Evolutionary conservation across 2,888 invertebrate species (phyloP).

Genomic region (Diloba caeruleocephala): DNA sequence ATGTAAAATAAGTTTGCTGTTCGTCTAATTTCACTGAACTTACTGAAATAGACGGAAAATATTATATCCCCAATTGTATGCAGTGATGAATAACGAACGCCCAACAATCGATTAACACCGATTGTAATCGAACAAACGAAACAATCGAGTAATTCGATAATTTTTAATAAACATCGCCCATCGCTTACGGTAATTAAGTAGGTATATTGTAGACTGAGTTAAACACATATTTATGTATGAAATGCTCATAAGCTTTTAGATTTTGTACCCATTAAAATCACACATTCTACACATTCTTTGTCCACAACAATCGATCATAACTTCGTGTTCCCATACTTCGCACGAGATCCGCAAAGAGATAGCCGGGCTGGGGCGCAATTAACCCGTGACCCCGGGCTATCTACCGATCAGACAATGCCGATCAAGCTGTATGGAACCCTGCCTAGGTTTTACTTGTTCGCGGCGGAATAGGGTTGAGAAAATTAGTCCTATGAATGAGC

Average conservation of each 20-base stretch:
- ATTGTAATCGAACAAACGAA: no score
- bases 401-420: slow-evolving; percentile 41
- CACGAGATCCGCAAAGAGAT: slow-evolving; percentile 30
- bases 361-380: slow-evolving; percentile 46
- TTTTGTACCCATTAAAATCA: slow-evolving; percentile 8
- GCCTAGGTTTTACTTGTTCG: slow-evolving; percentile 36
- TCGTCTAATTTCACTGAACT: no score
- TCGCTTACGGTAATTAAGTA: no score
- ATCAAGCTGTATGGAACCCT: slow-evolving; percentile 39
- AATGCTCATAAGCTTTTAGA: background rate
- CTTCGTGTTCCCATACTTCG: slow-evolving; percentile 36
- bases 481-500: background rate
- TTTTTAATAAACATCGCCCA: no score
- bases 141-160: no score
- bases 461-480: slow-evolving; percentile 5
- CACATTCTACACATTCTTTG: slow-evolving; percentile 10
- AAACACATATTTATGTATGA: no score
- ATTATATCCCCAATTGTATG: no score
- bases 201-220: no score
- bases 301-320: slow-evolving; percentile 38
- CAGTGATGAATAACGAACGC: no score
- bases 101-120: no score
- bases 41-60: no score
- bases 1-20: no score
- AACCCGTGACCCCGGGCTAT: slow-evolving; percentile 48